These are phyloP conservation scores for Phragmatobia fuliginosa DNA, from an alignment of 2,888 invertebrate species.

Conservation along the genomic window DNA sequence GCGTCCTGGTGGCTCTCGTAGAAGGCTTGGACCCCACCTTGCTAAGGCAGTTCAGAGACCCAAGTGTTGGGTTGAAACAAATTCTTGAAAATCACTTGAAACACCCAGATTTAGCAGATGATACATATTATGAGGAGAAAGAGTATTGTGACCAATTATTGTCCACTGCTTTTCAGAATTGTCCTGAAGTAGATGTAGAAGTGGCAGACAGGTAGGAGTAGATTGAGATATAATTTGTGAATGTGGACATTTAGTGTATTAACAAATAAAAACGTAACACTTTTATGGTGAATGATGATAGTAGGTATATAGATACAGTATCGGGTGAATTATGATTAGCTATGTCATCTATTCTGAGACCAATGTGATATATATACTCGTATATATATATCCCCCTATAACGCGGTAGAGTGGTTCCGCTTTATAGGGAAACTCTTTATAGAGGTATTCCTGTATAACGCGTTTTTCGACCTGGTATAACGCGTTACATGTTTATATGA, in stretches of 20 bases:
- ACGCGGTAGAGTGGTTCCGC: no score
- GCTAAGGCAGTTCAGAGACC: conserved; percentile 61
- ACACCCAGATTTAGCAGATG: conserved; percentile 58
- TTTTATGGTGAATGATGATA: not conserved
- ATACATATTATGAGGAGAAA: conserved; percentile 68
- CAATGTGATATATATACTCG: no score
- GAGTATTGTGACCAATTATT: conserved; percentile 64
- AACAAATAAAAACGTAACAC: not conserved
- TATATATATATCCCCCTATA: no score
- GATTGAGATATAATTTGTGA: not conserved
- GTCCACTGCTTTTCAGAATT: conserved; percentile 46
- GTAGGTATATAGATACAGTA: not conserved
- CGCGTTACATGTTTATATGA: no score
- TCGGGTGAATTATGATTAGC: not conserved
- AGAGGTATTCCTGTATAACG: no score
- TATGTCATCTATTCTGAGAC: not conserved
- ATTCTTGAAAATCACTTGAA: conserved; percentile 59
- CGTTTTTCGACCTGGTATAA: no score
- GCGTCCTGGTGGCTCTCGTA: conserved; percentile 60
- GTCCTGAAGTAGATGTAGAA: conserved; percentile 43
- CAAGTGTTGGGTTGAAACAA: conserved; percentile 53
- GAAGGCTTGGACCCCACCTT: conserved; percentile 53
- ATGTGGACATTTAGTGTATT: not conserved
- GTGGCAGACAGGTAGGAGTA: conserved; percentile 67
- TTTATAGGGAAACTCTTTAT: no score